Evolutionary conservation across 2,113 vertebrate genomes (phyloP), one percentile per base, ranked within the genome.

Genomic region (Clarias gariepinus): DNA sequence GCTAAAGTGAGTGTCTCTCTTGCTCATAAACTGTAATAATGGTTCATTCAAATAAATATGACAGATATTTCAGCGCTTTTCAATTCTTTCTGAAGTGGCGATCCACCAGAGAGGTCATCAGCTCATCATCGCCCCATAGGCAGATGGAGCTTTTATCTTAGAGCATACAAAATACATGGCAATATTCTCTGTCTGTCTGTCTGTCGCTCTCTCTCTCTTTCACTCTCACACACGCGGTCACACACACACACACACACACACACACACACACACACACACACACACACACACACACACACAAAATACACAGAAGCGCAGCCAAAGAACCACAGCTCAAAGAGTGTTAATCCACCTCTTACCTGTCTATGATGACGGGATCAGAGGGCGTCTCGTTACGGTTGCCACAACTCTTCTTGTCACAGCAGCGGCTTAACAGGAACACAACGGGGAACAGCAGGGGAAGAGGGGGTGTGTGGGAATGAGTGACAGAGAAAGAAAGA

Each of bases 361-460:
- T 99, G 98, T 99, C 98, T 95, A 99, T 99, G 96, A 99, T 99
- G 96, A 99, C 98, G 89, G 98, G 98, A 96, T 99, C 98, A 93
- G 98, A 99, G 89, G 98, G 98, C 93, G 98, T 99, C 96, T 99
- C 98, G 91, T 99, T 99, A 94, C 98, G 97, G 96, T 99, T 99
- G 94, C 98, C 98, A 91, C 98, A 99, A 92, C 98, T 99, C 95
- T 99, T 99, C 96, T 99, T 99, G 95, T 99, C 98, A 94, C 98
- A 99, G 96, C 98, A 99, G 95, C 98, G 98, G 95, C 98, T 99
- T 94, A 83, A 91, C 89, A 94, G 58, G 33, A 47, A 47, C 55
- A 30, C 66, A 47, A 16, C 68, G 82, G 36, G 23, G 68, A 74
- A 28, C 30, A 25, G 55, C 79, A 47, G 66, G 82, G 15, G n/a